Evolutionary conservation across 1,140 invertebrate species (phyloP).

Genomic region (Hyles euphorbiae): DNA sequence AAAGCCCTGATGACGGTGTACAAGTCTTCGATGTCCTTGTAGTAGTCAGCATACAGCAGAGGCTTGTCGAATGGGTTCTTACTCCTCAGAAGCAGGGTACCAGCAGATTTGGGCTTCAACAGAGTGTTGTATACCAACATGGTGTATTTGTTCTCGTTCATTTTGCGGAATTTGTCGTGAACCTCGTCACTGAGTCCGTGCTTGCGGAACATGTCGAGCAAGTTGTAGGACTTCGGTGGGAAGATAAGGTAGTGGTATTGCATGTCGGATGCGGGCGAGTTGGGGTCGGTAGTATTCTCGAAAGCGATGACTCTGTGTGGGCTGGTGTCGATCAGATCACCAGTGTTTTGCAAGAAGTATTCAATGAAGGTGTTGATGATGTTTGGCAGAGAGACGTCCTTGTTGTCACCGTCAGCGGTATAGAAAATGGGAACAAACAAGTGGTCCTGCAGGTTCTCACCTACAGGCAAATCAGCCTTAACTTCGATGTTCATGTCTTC

Average conservation of each 20-base stretch:
- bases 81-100: slow-evolving; percentile 76
- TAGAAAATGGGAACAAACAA: slow-evolving; percentile 50
- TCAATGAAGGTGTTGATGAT: slow-evolving; percentile 23
- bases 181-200: slow-evolving; percentile 34
- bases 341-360: slow-evolving; percentile 32
- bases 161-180: slow-evolving; percentile 27
- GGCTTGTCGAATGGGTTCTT: slow-evolving; percentile 79
- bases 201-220: slow-evolving; percentile 35
- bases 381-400: slow-evolving; percentile 20
- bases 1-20: slow-evolving; percentile 74
- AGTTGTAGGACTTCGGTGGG: slow-evolving; percentile 29
- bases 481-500: slow-evolving; percentile 77
- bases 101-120: slow-evolving; percentile 77
- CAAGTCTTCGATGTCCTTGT: slow-evolving; percentile 75
- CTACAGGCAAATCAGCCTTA: slow-evolving; percentile 78
- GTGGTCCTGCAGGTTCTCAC: slow-evolving; percentile 82
- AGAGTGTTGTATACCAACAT: slow-evolving; percentile 63
- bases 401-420: slow-evolving; percentile 25
- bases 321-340: slow-evolving; percentile 29
- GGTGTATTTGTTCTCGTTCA: slow-evolving; percentile 55
- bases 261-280: slow-evolving; percentile 35
- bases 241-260: slow-evolving; percentile 44
- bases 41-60: slow-evolving; percentile 81
- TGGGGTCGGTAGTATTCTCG: slow-evolving; percentile 38
- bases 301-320: slow-evolving; percentile 40